Conservation (phyloP, 2,797 vertebrate genomes). For the Argentina silus region DNA sequence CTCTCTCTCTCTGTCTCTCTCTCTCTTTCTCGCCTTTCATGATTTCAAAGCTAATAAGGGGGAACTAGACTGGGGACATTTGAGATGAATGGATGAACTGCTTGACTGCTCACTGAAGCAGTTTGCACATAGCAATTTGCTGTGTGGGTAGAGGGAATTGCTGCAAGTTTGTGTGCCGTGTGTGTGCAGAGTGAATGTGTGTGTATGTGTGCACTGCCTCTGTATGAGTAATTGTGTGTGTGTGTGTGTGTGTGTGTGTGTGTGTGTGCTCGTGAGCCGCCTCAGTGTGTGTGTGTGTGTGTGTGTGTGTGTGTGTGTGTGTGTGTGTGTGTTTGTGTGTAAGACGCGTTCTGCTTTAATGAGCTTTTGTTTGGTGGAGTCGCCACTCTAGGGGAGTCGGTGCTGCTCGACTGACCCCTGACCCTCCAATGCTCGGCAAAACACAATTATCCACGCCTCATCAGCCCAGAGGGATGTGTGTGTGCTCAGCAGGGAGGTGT, state of each 20-base stretch:
- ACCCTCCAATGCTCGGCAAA: slow-evolving; percentile 63
- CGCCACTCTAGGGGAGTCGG: slow-evolving; percentile 59
- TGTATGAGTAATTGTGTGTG: too few relatives aligned
- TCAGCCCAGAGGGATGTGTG: background rate
- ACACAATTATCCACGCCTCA: slow-evolving; percentile 59
- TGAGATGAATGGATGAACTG: slow-evolving; percentile 8
- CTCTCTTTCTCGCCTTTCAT: slow-evolving; percentile 28
- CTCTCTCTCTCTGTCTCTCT: background rate
- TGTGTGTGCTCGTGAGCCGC: too few relatives aligned
- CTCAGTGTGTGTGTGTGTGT: slow-evolving; percentile 10
- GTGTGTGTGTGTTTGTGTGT: slow-evolving; percentile 7
- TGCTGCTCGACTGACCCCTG: slow-evolving; percentile 63
- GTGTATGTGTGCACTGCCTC: slow-evolving; percentile 32
- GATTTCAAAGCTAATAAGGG: slow-evolving; percentile 22
- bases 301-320: background rate
- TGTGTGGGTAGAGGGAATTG: background rate
- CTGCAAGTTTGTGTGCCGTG: slow-evolving; percentile 3
- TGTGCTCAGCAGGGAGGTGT: background rate
- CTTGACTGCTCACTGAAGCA: slow-evolving; percentile 48
- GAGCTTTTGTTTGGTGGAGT: slow-evolving; percentile 68
- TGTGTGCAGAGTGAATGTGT: slow-evolving; percentile 15
- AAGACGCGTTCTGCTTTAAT: slow-evolving; percentile 67
- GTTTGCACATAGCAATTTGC: background rate
- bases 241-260: slow-evolving; percentile 29
- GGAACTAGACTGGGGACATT: slow-evolving; percentile 22